Base-by-base conservation (phyloP, 23 tunicate genomes). In the Oikopleura dioica region DNA sequence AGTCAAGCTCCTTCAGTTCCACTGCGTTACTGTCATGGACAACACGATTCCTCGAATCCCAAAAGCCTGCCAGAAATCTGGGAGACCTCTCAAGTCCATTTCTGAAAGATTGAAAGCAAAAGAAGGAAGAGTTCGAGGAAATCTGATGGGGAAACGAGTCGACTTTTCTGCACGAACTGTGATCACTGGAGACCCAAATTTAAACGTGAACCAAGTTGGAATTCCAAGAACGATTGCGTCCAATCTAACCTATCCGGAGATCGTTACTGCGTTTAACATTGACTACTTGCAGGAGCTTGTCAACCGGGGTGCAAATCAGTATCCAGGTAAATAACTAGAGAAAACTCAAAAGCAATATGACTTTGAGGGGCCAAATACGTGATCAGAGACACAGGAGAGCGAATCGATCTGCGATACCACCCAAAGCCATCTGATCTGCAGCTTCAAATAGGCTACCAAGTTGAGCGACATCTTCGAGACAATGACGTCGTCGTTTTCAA, bases 111-210 rank as follows among this genome's bases (percentile, higher is more conserved):
- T 94, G 37, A 94, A 94, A 78, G 99, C 99, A n/a, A 94, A 94
- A 50, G 99, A 94, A 69, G 99, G 99, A 36, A 75, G 99, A 59
- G 87, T 94, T 63, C 88, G 99, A 38, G 99, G 99, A 36, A 94
- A 94, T 69, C 63, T 94, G 77, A 94, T 94, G 99, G 99, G 99
- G 76, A 94, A 94, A 77, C 99, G 99, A 33, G 99, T 94, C 36
- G 95, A 94, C 55, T 94, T 94, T 50, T 94, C 99, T 24, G 99
- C 99, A 1, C 84, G 95, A 37, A 94, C 99, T 35, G 99, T 94
- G 33, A 94, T 94, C 76, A 94, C 99, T 0, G 95, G 95, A 0
- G 99, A 94, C 59, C 99, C 99, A 28, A 94, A 94, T 55, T 59
- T 94, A 24, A 94, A 94, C 81, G 86, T 94, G 76, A 94, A 94